Base-by-base conservation (phyloP, 2,888 invertebrate species). In the Sinelater perroti region DNA sequence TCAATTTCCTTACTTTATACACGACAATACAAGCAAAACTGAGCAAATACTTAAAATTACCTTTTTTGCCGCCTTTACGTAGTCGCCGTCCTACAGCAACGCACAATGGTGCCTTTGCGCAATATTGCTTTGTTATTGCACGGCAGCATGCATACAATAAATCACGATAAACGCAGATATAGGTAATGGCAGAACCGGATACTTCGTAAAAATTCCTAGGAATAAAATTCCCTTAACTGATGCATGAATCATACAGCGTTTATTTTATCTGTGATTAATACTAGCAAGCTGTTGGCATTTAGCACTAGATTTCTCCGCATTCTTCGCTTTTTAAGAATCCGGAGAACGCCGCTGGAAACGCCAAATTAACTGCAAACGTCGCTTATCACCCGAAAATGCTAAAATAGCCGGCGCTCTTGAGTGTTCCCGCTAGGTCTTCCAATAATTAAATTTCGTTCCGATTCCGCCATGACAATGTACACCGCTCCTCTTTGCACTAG, bases 1-100 rank as follows among this genome's bases (percentile, higher is more conserved):
- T 75, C 75, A 75, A 74, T 75, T 75, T 75, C 72, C 73, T 67
- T 74, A 72, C 69, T 71, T 72, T 72, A 73, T 54, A 61, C 57
- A 61, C 52, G 61, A 56, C 61, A 59, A 59, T 59, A 52, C 47
- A 38, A 59, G 36, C 46, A 49, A n/a, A 59, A 44, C 49, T 35
- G 50, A 56, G 53, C 56, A 59, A 55, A 61, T 70, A 70, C 68
- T 68, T 60, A 45, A 62, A 63, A 70, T 68, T 67, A 67, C 65
- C 65, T 68, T 68, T 67, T 66, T 51, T n/a, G n/a, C n/a, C n/a
- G n/a, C n/a, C n/a, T n/a, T n/a, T n/a, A n/a, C n/a, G n/a, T n/a
- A n/a, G 65, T 66, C 58, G 63, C 65, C 62, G 36, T 42, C 28
- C 54, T 33, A 55, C 45, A 53, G 52, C 38, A 13, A 33, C 33